Evolutionary conservation across 2,888 invertebrate genomes (phyloP).

Genomic region (Acleris laterana): DNA sequence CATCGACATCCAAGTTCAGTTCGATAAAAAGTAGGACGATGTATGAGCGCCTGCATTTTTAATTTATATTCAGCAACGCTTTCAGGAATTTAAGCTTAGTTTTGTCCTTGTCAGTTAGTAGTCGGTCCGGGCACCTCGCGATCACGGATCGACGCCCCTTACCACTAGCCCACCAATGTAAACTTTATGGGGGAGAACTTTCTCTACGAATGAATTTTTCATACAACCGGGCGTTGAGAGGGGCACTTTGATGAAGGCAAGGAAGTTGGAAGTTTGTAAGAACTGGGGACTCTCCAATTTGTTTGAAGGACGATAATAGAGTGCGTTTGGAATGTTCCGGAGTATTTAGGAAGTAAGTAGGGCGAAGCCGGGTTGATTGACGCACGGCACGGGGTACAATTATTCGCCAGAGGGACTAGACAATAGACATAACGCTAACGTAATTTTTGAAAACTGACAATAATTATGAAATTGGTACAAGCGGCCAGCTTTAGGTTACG

Average conservation of each 20-base stretch:
- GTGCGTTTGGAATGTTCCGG: conserved; percentile 4
- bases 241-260: conserved; percentile 5
- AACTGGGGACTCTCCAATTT: conserved; percentile 6
- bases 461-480: too few relatives aligned
- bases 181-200: conserved; percentile 1
- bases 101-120: too few relatives aligned
- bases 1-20: too few relatives aligned
- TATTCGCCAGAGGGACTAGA: too few relatives aligned
- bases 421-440: too few relatives aligned
- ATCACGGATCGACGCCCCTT: background rate
- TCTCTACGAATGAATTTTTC: conserved; percentile 6
- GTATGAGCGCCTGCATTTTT: too few relatives aligned
- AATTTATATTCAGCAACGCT: too few relatives aligned
- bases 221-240: background rate
- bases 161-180: background rate
- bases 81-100: too few relatives aligned
- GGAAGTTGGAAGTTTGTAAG: conserved; percentile 1
- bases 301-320: conserved; percentile 11
- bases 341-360: conserved; percentile 3
- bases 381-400: background rate
- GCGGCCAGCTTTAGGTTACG: too few relatives aligned
- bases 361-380: background rate
- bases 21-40: too few relatives aligned
- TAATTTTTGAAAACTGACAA: too few relatives aligned
- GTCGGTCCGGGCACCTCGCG: background rate